Percentiles rank a stretch among this genome's conserved stretches.
Evolutionary conservation across 2,113 vertebrate species (phyloP).

Genomic region (Abramis brama): DNA sequence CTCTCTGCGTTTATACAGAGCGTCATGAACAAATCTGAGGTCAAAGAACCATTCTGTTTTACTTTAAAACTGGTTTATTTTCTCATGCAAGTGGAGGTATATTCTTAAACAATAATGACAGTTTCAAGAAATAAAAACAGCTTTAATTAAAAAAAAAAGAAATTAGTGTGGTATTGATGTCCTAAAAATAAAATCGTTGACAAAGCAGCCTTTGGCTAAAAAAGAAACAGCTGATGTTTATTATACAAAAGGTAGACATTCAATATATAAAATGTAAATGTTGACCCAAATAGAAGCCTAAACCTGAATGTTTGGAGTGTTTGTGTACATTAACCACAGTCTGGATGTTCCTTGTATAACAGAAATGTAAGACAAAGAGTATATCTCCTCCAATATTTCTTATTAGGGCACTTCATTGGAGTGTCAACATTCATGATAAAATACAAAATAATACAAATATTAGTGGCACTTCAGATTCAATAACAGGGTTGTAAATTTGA

Average conservation of each 20-base stretch:
- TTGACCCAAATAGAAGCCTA: constrained; percentile 29
- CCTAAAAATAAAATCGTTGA: not conserved
- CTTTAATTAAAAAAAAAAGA: not conserved
- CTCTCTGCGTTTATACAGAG: not conserved
- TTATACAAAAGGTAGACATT: constrained; percentile 22
- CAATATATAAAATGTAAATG: constrained; percentile 34
- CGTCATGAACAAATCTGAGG: not conserved
- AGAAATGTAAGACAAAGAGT: not conserved
- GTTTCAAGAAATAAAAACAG: constrained; percentile 30
- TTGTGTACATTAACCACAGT: constrained; percentile 2
- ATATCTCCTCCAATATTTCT: not conserved
- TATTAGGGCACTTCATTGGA: constrained; percentile 27
- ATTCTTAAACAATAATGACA: constrained; percentile 27
- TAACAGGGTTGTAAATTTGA: constrained; percentile 13
- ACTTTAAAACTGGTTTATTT: constrained; percentile 40
- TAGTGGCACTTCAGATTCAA: constrained; percentile 37
- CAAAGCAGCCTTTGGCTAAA: constrained; percentile 8
- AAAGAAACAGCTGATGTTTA: constrained; percentile 10
- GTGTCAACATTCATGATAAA: constrained; percentile 13
- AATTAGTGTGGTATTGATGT: not conserved
- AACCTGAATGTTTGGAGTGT: not conserved
- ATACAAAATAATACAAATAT: constrained; percentile 35
- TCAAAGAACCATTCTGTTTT: not conserved
- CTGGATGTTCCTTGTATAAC: not conserved
- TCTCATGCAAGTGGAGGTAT: constrained; percentile 44